Conservation (phyloP, 2,888 invertebrate genomes). For the Atethmia centrago region DNA sequence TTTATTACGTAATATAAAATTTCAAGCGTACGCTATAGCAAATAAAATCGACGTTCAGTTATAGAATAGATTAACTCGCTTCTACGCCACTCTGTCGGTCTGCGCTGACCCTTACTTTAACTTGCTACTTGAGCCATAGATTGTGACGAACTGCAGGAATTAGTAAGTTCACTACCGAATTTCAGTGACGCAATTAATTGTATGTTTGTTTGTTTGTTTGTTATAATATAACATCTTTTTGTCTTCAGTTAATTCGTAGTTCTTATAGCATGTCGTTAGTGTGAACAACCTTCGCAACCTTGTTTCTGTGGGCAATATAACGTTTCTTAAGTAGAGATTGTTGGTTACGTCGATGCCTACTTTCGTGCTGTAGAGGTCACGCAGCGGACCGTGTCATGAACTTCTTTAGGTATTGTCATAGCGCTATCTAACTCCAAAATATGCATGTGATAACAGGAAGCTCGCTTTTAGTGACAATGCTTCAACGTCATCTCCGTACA, state of each 20-base stretch:
- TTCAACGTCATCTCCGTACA: background rate
- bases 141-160: constrained; percentile 53
- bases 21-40: background rate
- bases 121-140: constrained; percentile 57
- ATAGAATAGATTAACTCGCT: background rate
- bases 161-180: constrained; percentile 44
- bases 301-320: constrained; percentile 58
- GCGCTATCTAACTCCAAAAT: constrained; percentile 25
- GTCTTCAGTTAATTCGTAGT: constrained; percentile 39
- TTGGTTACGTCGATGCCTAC: constrained; percentile 48
- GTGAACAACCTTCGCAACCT: constrained; percentile 52
- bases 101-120: constrained; percentile 52
- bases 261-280: constrained; percentile 15
- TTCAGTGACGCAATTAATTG: constrained; percentile 47
- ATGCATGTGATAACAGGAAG: background rate
- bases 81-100: background rate
- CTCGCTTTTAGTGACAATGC: background rate
- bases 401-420: constrained; percentile 42
- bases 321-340: constrained; percentile 49
- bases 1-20: background rate
- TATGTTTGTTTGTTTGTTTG: constrained; percentile 28
- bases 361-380: constrained; percentile 54
- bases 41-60: background rate
- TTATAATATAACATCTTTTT: constrained; percentile 41
- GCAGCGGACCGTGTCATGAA: constrained; percentile 42